Percentiles rank a stretch among this genome's conserved stretches.
Evolutionary conservation across 2,888 invertebrate genomes (phyloP).

Genomic region (Anthrax anthrax): DNA sequence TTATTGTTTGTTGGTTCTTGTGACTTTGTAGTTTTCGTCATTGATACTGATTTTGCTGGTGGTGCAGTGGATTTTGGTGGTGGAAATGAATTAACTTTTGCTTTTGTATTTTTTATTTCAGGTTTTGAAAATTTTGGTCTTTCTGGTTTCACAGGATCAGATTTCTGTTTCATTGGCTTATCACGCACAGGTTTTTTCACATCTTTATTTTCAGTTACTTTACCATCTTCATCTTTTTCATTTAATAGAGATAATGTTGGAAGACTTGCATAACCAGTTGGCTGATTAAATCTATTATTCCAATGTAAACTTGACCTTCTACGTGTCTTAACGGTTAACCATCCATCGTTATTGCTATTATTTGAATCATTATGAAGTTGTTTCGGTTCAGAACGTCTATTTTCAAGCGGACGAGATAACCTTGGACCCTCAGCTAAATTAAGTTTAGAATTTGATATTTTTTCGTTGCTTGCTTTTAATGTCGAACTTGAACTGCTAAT

Average conservation of each 20-base stretch:
- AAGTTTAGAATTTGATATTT: constrained; percentile 25
- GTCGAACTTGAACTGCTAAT: constrained; percentile 32
- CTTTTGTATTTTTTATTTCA: constrained; percentile 30
- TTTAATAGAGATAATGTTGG: constrained; percentile 47
- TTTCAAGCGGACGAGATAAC: constrained; percentile 10
- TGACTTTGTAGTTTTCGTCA: not conserved
- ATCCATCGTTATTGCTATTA: constrained; percentile 49
- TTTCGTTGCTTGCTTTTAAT: constrained; percentile 31
- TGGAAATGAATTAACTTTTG: constrained; percentile 29
- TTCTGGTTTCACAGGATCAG: constrained; percentile 2
- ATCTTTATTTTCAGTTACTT: constrained; percentile 6
- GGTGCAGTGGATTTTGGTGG: constrained; percentile 13
- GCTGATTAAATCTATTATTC: constrained; percentile 65
- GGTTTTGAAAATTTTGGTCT: constrained; percentile 12
- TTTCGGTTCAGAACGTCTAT: constrained; percentile 27
- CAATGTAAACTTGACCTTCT: constrained; percentile 54
- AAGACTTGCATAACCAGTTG: constrained; percentile 67
- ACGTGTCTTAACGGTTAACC: constrained; percentile 77
- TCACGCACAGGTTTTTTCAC: constrained; percentile 4
- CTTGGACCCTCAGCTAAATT: constrained; percentile 19
- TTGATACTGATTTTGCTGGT: not conserved
- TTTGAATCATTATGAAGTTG: constrained; percentile 19
- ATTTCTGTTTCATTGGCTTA: constrained; percentile 4
- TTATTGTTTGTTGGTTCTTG: constrained; percentile 5
- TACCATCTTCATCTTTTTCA: constrained; percentile 25